Conservation (phyloP, 2,888 invertebrate genomes). For the Erebia epiphron region DNA sequence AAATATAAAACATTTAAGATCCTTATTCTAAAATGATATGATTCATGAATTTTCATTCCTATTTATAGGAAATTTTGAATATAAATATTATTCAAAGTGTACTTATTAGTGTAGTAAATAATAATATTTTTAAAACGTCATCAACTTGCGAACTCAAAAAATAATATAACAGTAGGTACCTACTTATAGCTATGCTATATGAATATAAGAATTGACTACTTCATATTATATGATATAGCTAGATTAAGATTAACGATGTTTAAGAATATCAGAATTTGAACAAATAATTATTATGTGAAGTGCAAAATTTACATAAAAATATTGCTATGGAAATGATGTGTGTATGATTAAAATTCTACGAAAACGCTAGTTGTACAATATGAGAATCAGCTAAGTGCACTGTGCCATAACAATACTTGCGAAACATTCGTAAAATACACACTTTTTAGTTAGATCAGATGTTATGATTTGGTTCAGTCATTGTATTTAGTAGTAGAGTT, state of each 20-base stretch:
- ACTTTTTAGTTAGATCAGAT: conserved; percentile 54
- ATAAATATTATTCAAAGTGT: neutral
- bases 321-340: conserved; percentile 15
- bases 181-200: conserved; percentile 44
- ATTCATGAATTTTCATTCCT: conserved; percentile 51
- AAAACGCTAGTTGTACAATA: conserved; percentile 40
- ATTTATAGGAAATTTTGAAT: conserved; percentile 16
- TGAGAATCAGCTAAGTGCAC: conserved; percentile 68
- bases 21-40: conserved; percentile 74
- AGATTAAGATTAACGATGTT: conserved; percentile 6
- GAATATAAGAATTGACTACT: conserved; percentile 58
- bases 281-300: conserved; percentile 23
- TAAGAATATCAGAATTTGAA: conserved; percentile 21
- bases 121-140: conserved; percentile 8
- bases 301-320: conserved; percentile 31
- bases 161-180: conserved; percentile 11
- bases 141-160: conserved; percentile 4
- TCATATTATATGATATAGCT: conserved; percentile 40
- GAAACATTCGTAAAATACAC: conserved; percentile 51
- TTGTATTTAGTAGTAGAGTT: conserved; percentile 46
- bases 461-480: conserved; percentile 57
- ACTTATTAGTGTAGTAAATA: neutral
- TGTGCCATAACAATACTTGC: conserved; percentile 66
- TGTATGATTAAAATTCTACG: conserved; percentile 30
- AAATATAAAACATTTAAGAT: conserved; percentile 42